Evolutionary conservation across 2,113 vertebrate genomes (phyloP), one percentile per base, ranked within the genome.

Genomic region (Cyanoderma ruficeps): DNA sequence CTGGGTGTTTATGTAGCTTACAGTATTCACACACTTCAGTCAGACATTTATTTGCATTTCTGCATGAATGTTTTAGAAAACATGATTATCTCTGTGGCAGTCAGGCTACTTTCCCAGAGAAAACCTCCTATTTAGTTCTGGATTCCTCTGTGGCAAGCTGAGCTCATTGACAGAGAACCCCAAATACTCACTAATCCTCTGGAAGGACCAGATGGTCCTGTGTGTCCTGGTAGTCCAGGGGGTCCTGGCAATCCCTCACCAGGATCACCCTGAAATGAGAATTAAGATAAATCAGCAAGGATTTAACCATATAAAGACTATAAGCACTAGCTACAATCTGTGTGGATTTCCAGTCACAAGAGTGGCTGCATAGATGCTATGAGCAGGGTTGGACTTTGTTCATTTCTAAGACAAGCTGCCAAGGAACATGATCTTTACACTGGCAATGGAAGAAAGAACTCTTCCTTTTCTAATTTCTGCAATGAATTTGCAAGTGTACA

Each of bases 221-320:
- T 15, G 2, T 92, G 97, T 80, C 98, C 98, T n/a, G 98, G 98
- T 41, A 95, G 98, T 9, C 98, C 99, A 14, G 98, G 98, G 13
- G 80, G 98, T 30, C 98, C 98, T 37, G 97, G 97, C 8, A 97
- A 47, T 64, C 98, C 98, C 56, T 98, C 90, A 24, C 97, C 98
- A 86, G 93, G 46, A 95, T 98, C 98, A 47, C 98, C 98, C 99
- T 99, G 86, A 92, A 89, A 90, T 12, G 47, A 39, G 27, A 92
- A 69, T 33, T 28, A 93, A 83, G 31, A 72, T 53, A 72, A 86
- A 83, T 53, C 60, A 94, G 10, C 47, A 56, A 90, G 27, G 21
- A 77, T 60, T 83, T 94, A 59, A 77, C 21, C 4, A 30, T 4
- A 17, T 17, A 64, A 90, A 63, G 0, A 5, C 30, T 55, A 42